Base-by-base conservation (phyloP, 2,888 invertebrate genomes). In the Hermodice carunculata region DNA sequence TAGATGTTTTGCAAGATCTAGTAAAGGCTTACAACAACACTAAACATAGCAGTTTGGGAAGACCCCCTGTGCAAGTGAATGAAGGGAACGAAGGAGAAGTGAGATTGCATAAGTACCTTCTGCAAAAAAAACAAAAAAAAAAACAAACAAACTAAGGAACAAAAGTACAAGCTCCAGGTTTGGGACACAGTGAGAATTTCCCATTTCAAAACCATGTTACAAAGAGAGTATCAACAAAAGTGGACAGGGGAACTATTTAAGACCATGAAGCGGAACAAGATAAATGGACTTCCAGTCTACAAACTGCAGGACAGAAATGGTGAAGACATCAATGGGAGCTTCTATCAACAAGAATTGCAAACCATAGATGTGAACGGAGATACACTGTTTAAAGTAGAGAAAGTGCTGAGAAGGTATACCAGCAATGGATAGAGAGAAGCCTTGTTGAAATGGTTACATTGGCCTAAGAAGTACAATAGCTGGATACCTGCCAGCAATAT, bases 311-410 rank as follows among this genome's bases (percentile, higher is more conserved):
- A 56, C 24, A 42, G 40, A 37, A 11, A 42, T 17, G 42, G 43
- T 6, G 56, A 56, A 40, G 28, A 31, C 28, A 56, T 56, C 31
- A 56, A 56, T 42, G 56, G 56, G 8, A 56, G 34, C 5, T 56
- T 56, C 28, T 56, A 56, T 29, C 40, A 40, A n/a, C 56, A 56
- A 22, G 19, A 56, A 29, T 31, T 56, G 19, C 56, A 56, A 29
- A 40, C 28, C 14, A 43, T 43, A 4, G 11, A 14, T 4, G 37
- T 53, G 17, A 24, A 17, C 29, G 43, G 43, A 2, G 56, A 43
- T 17, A 43, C 28, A 28, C 2, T 28, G 4, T 56, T 42, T 24
- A 56, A 43, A 43, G 37, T 56, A 6, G 43, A 56, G 26, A 42
- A 56, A 24, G 5, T 42, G 4, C 17, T 42, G 31, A 42, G 37